Conservation (phyloP, 2,888 invertebrate species). For the Cheilosia vulpina region DNA sequence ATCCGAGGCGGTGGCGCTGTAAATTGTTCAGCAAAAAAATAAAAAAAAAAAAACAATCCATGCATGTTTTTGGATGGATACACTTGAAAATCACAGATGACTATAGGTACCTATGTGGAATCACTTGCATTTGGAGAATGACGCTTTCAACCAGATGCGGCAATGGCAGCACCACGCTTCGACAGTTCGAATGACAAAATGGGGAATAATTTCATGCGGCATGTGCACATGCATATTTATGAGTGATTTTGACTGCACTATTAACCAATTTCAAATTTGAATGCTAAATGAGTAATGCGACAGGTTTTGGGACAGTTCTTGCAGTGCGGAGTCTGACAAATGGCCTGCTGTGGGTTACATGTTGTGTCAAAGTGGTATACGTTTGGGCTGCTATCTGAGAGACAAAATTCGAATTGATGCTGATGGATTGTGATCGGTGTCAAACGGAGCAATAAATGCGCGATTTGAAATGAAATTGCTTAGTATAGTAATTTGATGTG, state of each 20-base stretch:
- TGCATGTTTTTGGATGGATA: conserved; percentile 58
- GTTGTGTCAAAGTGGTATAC: conserved; percentile 44
- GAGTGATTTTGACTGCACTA: conserved; percentile 22
- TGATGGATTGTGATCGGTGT: conserved; percentile 34
- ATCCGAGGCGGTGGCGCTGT: conserved; percentile 46
- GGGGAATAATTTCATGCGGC: conserved; percentile 60
- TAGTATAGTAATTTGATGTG: conserved; percentile 9
- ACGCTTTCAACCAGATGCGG: conserved; percentile 23
- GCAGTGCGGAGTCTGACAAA: conserved; percentile 5
- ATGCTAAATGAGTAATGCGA: conserved; percentile 46
- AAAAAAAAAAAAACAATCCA: conserved; percentile 16
- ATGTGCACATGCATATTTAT: conserved; percentile 41
- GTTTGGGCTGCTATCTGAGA: conserved; percentile 25
- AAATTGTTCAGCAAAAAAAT: conserved; percentile 56
- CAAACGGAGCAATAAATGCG: conserved; percentile 62
- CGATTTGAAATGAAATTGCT: conserved; percentile 50
- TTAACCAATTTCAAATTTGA: conserved; percentile 49
- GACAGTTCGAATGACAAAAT: conserved; percentile 60
- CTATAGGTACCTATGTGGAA: not conserved
- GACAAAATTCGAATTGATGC: conserved; percentile 33
- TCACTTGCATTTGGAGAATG: conserved; percentile 35
- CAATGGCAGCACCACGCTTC: conserved; percentile 22
- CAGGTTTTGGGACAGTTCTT: conserved; percentile 21
- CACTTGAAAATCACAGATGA: conserved; percentile 47
- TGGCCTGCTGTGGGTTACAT: conserved; percentile 31